phyloP scores from a whole-genome alignment of 1,140 invertebrate genomes.

The Drosophila equinoxialis region DNA sequence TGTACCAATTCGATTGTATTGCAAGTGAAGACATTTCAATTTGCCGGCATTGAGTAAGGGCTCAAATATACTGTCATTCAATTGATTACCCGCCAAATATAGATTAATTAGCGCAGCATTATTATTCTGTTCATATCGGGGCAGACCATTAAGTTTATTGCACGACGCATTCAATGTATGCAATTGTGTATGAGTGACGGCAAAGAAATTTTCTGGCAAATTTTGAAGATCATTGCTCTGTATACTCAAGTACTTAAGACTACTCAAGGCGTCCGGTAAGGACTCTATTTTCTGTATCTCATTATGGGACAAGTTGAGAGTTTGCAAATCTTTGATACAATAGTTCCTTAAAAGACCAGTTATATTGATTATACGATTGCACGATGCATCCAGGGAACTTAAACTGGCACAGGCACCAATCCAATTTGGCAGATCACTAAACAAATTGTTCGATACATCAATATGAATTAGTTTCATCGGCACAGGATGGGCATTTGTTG shows the following conservation, averaged over 20 bases:
- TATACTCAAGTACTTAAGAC: constrained; percentile 88
- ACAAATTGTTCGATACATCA: constrained; percentile 90
- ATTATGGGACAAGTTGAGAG: constrained; percentile 90
- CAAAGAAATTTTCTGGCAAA: constrained; percentile 90
- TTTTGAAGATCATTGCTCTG: constrained; percentile 90
- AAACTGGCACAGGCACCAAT: constrained; percentile 89
- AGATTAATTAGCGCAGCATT: constrained; percentile 88
- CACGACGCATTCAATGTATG: constrained; percentile 90
- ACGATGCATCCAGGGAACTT: constrained; percentile 88
- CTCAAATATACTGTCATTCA: constrained; percentile 89
- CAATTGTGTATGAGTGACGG: constrained; percentile 87
- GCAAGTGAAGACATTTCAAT: constrained; percentile 89
- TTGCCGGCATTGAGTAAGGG: constrained; percentile 87
- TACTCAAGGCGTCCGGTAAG: constrained; percentile 86
- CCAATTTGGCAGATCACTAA: constrained; percentile 90
- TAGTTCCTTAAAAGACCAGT: constrained; percentile 89
- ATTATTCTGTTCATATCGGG: constrained; percentile 85
- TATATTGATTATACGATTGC: constrained; percentile 88
- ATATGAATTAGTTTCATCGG: constrained; percentile 89
- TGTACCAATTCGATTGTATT: constrained; percentile 90
- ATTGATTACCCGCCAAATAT: constrained; percentile 90
- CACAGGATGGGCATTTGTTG: constrained; percentile 49
- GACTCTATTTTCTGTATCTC: constrained; percentile 88
- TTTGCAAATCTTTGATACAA: constrained; percentile 88
- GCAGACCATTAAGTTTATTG: constrained; percentile 88